Conservation (phyloP, 2,797 vertebrate genomes). For the Melanotaenia maccullochi region DNA sequence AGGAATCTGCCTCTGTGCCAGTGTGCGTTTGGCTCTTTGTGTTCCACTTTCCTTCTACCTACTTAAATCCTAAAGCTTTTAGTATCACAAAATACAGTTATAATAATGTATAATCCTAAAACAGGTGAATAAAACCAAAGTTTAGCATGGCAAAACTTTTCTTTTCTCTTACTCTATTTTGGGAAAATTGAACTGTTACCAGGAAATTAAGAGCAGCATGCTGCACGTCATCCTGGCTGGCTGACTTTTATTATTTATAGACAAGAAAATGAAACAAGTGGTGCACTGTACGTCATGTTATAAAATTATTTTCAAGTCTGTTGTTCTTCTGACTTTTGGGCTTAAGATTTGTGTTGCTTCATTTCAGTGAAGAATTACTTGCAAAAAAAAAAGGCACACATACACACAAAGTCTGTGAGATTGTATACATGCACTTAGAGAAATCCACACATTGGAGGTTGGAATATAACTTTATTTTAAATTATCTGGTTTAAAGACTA, state of each 20-base stretch:
- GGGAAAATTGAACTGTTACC: background rate
- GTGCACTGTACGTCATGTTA: background rate
- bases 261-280: background rate
- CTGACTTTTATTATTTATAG: background rate
- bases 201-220: background rate
- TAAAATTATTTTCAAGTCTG: background rate
- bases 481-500: constrained; percentile 49
- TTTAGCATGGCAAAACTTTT: background rate
- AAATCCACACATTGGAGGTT: constrained; percentile 14
- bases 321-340: background rate
- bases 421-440: constrained; percentile 10
- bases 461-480: constrained; percentile 72
- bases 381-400: background rate
- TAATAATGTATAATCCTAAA: background rate
- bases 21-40: background rate
- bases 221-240: background rate
- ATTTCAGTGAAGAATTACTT: constrained; percentile 12
- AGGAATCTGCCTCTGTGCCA: background rate
- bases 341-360: background rate
- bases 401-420: background rate
- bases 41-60: background rate
- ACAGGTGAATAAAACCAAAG: background rate
- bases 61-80: background rate
- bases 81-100: too few relatives aligned
- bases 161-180: background rate